phyloP scores from a whole-genome alignment of 2,888 invertebrate genomes.

The Oscheius sp. region DNA sequence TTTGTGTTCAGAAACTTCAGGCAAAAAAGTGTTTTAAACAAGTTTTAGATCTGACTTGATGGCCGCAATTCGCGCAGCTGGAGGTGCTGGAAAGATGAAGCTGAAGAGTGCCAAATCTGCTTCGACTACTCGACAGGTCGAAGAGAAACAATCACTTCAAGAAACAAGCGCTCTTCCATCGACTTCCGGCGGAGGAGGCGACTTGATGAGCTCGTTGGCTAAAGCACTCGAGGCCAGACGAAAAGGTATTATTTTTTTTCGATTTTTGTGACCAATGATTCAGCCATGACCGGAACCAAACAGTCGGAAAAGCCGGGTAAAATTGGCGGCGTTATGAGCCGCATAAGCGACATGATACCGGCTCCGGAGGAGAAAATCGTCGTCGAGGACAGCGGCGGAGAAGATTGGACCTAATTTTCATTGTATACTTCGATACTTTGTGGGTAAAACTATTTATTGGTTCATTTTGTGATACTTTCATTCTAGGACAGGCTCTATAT shows the following conservation, averaged over 20 bases:
- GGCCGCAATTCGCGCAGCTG: conserved; percentile 59
- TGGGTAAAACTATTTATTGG: background rate
- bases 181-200: conserved; percentile 38
- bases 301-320: conserved; percentile 1
- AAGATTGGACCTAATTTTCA: conserved; percentile 45
- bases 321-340: conserved; percentile 30
- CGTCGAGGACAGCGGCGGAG: conserved; percentile 34
- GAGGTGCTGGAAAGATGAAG: conserved; percentile 53
- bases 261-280: background rate
- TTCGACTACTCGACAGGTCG: conserved; percentile 5
- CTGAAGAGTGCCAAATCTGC: conserved; percentile 35
- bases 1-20: no score
- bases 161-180: conserved; percentile 36
- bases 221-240: conserved; percentile 57
- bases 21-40: background rate
- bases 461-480: no score
- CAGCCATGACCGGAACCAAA: conserved; percentile 43
- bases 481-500: no score
- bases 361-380: conserved; percentile 36
- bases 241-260: conserved; percentile 42
- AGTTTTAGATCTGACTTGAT: conserved; percentile 48
- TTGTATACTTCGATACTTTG: background rate
- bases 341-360: conserved; percentile 43
- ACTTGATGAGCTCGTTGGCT: conserved; percentile 58
- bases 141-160: conserved; percentile 24